Percentiles rank a stretch among this genome's conserved stretches.
Evolutionary conservation across 92 coral and sea anemone species (phyloP).

Genomic region (Zoanthus gigantus): DNA sequence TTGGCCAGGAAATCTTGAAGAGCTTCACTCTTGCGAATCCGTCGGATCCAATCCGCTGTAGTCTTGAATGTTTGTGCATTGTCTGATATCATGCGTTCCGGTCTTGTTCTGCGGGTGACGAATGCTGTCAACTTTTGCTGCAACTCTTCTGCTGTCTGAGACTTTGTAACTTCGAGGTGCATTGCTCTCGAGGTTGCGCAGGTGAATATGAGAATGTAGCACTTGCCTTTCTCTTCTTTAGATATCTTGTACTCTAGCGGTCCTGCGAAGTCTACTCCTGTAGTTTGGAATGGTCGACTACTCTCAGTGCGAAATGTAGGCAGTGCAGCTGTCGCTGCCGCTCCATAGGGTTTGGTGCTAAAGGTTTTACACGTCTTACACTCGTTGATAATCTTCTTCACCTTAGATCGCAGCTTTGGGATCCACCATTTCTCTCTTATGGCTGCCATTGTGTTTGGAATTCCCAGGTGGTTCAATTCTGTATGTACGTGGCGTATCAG

Average conservation of each 20-base stretch:
- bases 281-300: slow-evolving; percentile 24
- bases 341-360: slow-evolving; percentile 62
- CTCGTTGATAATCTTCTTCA: slow-evolving; percentile 64
- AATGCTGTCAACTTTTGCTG: slow-evolving; percentile 50
- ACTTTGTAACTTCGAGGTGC: slow-evolving; percentile 66
- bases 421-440: slow-evolving; percentile 74
- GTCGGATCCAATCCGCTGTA: slow-evolving; percentile 64
- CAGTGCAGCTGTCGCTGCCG: slow-evolving; percentile 57
- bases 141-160: slow-evolving; percentile 77
- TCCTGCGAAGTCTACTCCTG: slow-evolving; percentile 52
- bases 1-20: slow-evolving; percentile 51
- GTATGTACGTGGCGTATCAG: slow-evolving; percentile 60
- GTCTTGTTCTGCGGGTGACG: slow-evolving; percentile 59
- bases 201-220: slow-evolving; percentile 59
- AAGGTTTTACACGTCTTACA: slow-evolving; percentile 63
- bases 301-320: slow-evolving; percentile 52
- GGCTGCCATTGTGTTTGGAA: slow-evolving; percentile 75
- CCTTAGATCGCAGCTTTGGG: slow-evolving; percentile 65
- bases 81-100: slow-evolving; percentile 60
- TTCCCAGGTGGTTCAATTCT: slow-evolving; percentile 64
- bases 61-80: slow-evolving; percentile 56
- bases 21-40: slow-evolving; percentile 61
- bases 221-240: slow-evolving; percentile 58
- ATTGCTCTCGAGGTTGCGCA: slow-evolving; percentile 69
- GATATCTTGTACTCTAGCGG: slow-evolving; percentile 47